These are phyloP conservation scores for Prosopocoilus inquinatus DNA, from an alignment of 2,888 invertebrate species.

Conservation along the genomic window DNA sequence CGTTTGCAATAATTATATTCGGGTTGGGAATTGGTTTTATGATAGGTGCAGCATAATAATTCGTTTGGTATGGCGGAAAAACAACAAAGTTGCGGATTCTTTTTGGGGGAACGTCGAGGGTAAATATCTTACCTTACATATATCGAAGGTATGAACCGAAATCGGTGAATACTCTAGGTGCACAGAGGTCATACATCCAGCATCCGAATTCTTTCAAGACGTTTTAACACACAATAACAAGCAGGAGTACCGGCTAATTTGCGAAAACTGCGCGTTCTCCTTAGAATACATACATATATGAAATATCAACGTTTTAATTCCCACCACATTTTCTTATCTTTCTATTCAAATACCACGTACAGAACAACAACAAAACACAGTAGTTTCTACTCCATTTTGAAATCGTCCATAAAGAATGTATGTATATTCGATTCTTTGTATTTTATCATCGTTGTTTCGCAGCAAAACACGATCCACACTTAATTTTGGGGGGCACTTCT, in stretches of 20 bases:
- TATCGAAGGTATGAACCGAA: constrained; percentile 11
- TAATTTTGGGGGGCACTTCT: constrained; percentile 35
- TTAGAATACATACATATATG: constrained; percentile 13
- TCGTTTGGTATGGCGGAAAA: not conserved
- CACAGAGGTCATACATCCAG: constrained; percentile 25
- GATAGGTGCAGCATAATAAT: not conserved
- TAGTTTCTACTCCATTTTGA: constrained; percentile 47
- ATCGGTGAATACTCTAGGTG: constrained; percentile 13
- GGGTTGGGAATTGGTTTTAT: not conserved
- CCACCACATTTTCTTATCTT: constrained; percentile 15
- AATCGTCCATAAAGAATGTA: constrained; percentile 43
- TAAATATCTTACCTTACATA: constrained; percentile 23
- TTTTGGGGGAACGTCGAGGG: not conserved
- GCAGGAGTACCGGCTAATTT: constrained; percentile 11
- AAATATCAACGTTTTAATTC: constrained; percentile 15
- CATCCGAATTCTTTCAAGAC: constrained; percentile 19
- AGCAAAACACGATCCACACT: constrained; percentile 35
- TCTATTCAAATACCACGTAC: constrained; percentile 5
- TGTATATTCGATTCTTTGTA: constrained; percentile 41
- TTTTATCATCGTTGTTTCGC: constrained; percentile 32
- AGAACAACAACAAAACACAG: constrained; percentile 44
- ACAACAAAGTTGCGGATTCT: too few relatives aligned
- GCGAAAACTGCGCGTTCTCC: constrained; percentile 2
- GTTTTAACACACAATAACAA: constrained; percentile 15
- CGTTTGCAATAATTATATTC: constrained; percentile 3